Evolutionary conservation across 2,888 invertebrate genomes (phyloP).

Genomic region (Yponomeuta sedellus): DNA sequence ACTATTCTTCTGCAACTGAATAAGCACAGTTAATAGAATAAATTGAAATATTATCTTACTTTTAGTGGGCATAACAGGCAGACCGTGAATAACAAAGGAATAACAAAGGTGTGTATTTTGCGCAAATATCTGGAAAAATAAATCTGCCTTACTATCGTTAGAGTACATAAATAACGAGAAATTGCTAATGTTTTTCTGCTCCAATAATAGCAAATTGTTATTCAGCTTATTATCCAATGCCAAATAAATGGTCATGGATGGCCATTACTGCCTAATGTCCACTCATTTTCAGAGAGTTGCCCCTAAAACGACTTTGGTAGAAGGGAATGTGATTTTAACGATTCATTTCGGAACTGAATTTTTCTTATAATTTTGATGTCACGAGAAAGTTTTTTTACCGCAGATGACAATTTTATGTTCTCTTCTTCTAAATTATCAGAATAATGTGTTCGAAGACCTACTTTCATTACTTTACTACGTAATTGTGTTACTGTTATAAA

Average conservation of each 20-base stretch:
- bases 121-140: background rate
- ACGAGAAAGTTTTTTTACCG: constrained; percentile 20
- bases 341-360: constrained; percentile 34
- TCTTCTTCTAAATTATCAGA: no score
- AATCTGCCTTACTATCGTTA: background rate
- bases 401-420: background rate
- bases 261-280: constrained; percentile 38
- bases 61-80: background rate
- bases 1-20: no score
- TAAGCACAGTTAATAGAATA: no score
- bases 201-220: background rate
- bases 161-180: background rate
- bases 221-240: background rate
- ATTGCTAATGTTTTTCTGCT: background rate
- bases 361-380: constrained; percentile 28
- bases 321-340: constrained; percentile 44
- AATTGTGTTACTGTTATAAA: no score
- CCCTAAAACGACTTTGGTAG: constrained; percentile 36
- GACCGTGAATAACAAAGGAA: background rate
- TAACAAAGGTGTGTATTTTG: background rate
- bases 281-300: constrained; percentile 34
- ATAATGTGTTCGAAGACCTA: no score
- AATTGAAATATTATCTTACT: background rate
- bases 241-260: constrained; percentile 19
- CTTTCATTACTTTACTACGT: no score